Base-by-base conservation (phyloP, 2,113 vertebrate species). In the Psilopogon haemacephalus region DNA sequence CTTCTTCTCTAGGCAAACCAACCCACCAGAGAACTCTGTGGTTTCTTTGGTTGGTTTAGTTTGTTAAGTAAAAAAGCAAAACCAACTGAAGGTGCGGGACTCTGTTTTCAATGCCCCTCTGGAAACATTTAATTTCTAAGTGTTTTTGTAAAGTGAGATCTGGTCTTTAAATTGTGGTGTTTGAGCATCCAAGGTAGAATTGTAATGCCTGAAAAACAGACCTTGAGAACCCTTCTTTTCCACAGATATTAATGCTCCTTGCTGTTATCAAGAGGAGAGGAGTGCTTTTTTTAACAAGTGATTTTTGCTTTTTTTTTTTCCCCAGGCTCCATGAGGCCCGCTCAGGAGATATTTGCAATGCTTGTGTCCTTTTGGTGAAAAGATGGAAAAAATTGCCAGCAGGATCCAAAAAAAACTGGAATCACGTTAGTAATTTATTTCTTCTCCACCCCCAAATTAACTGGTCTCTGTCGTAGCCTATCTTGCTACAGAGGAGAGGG, bases 371-470 rank as follows among this genome's bases (percentile, higher is more conserved):
- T 70, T 96, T 99, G 89, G 99, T 99, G 96, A 99, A 99, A 95
- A 98, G 99, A 74, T 99, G 99, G 99, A 99, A 99, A 97, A 99
- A 99, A 93, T 97, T 99, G 56, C 99, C 99, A 3, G 98, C 98
- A 60, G 99, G 99, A 83, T 99, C 99, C 9, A 99, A 99, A 97
- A 99, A 99, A 96, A 99, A 99, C 97, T 99, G 99, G 99, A 99
- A 99, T 97, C 99, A 99, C 1, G 99, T 99, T 97, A 97, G 98
- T 97, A 30, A 67, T 58, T n/a, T 26, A 58, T 86, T 84, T 93
- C 26, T 89, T 13, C 11, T 84, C 16, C 0, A 5, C 46, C 33
- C 48, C 27, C 55, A 65, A 76, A 60, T 27, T 26, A 18, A 44
- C 73, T 72, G 0, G 1, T 56, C 15, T 89, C 21, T 93, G 5